phyloP scores from a whole-genome alignment of 2,888 invertebrate species.

The Peribatodes rhomboidaria region DNA sequence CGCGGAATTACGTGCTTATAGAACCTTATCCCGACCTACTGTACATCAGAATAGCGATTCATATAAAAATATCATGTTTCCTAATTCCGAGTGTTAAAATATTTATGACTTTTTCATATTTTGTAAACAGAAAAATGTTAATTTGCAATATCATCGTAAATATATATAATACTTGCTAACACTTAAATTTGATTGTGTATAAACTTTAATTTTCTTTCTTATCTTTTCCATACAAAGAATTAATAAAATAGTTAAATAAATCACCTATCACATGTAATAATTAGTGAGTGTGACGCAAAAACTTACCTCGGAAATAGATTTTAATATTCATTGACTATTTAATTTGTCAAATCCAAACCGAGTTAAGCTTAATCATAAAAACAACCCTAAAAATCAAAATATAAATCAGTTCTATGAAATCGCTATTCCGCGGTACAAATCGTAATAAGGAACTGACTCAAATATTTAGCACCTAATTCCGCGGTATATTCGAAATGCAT shows the following conservation, averaged over 20 bases:
- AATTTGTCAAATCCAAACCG: conserved; percentile 1
- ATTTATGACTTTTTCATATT: not conserved
- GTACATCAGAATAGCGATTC: not conserved
- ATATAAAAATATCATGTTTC: conserved; percentile 5
- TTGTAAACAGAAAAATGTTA: not conserved
- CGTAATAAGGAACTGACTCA: conserved; percentile 4
- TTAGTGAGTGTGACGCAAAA: conserved; percentile 1
- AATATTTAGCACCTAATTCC: conserved; percentile 8
- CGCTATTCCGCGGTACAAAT: not conserved
- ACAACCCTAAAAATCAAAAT: not conserved
- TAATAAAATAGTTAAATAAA: not conserved
- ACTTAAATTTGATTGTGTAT: not conserved
- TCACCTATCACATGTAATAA: not conserved
- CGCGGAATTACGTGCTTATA: not conserved
- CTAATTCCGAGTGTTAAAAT: conserved; percentile 4
- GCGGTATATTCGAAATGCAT: conserved; percentile 9
- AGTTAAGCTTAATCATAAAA: conserved; percentile 3
- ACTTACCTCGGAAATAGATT: not conserved
- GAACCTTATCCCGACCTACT: conserved; percentile 1
- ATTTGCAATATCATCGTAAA: not conserved
- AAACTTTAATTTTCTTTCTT: not conserved
- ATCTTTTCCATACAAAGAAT: not conserved
- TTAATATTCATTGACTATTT: not conserved
- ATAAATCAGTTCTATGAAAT: conserved; percentile 4
- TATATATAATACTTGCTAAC: conserved; percentile 4